A percentile compares a stretch with the other conserved stretches of the same genome.
These are phyloP conservation scores for Panthera uncia DNA, from an alignment of 2,113 vertebrate genomes.

Conservation along the genomic window DNA sequence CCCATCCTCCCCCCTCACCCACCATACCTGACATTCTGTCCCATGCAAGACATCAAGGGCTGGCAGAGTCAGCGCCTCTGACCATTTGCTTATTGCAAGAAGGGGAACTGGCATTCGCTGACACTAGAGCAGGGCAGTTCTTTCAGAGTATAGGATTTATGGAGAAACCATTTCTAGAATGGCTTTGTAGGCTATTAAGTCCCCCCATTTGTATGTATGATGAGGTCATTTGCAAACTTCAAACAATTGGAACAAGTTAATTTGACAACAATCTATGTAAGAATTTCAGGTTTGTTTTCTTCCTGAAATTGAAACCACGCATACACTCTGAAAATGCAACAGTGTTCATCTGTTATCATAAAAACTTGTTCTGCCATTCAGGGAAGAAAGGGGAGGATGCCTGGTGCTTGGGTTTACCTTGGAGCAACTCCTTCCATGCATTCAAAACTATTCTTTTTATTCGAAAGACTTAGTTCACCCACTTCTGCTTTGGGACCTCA, in stretches of 20 bases:
- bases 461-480: not conserved
- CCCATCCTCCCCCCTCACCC: rapidly evolving
- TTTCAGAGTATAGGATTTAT: not conserved
- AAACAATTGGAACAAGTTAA: not conserved
- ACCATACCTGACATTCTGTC: not conserved
- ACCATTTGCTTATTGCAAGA: not conserved
- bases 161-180: not conserved
- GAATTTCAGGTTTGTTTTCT: not conserved
- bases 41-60: too few species aligned
- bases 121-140: not conserved
- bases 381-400: not conserved
- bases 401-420: not conserved
- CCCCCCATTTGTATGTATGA: not conserved
- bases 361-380: not conserved
- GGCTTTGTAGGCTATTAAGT: not conserved
- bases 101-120: not conserved
- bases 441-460: not conserved
- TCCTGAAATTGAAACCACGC: not conserved
- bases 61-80: not conserved
- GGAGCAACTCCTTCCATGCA: not conserved
- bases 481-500: not conserved
- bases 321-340: not conserved
- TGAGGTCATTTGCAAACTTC: not conserved
- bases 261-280: not conserved
- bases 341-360: not conserved